Percentiles rank a stretch among this genome's conserved stretches.
These are phyloP conservation scores for Nycteola revayana DNA, from an alignment of 2,888 invertebrate genomes.

Conservation along the genomic window DNA sequence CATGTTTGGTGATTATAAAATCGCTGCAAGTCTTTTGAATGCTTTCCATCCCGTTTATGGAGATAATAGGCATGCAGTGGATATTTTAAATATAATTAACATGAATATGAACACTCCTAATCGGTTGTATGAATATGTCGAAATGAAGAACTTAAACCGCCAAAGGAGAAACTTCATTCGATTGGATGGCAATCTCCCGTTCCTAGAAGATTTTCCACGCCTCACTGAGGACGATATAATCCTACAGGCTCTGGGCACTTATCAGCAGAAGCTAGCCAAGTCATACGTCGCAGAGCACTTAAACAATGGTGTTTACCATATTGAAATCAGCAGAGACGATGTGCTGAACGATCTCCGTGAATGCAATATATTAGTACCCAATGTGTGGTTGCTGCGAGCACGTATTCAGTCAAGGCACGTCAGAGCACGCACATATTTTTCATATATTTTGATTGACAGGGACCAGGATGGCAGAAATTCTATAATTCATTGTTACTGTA, in stretches of 20 bases:
- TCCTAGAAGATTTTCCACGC: constrained; percentile 3
- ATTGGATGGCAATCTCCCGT: constrained; percentile 2
- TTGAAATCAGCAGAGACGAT: constrained; percentile 8
- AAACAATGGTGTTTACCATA: constrained; percentile 6
- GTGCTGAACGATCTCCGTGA: constrained; percentile 6
- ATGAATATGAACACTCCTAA: constrained; percentile 1
- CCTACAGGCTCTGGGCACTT: constrained; percentile 1
- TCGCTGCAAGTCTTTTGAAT: no score
- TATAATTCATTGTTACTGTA: no score
- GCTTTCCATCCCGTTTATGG: no score
- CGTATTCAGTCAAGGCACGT: constrained; percentile 6
- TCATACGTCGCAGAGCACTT: constrained; percentile 4
- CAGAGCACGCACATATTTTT: constrained; percentile 1
- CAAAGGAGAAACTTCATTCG: constrained; percentile 2
- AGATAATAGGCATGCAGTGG: no score
- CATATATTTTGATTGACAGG: no score
- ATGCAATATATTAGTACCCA: no score
- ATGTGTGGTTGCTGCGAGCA: no score
- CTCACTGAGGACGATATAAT: constrained; percentile 5
- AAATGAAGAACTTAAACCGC: constrained; percentile 3
- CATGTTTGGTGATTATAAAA: no score
- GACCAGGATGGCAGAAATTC: no score
- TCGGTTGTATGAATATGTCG: constrained; percentile 3
- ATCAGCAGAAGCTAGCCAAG: constrained; percentile 2
- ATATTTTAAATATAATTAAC: constrained; percentile 1